phyloP scores from a whole-genome alignment of 2,888 invertebrate genomes.

The Archips xylosteana region DNA sequence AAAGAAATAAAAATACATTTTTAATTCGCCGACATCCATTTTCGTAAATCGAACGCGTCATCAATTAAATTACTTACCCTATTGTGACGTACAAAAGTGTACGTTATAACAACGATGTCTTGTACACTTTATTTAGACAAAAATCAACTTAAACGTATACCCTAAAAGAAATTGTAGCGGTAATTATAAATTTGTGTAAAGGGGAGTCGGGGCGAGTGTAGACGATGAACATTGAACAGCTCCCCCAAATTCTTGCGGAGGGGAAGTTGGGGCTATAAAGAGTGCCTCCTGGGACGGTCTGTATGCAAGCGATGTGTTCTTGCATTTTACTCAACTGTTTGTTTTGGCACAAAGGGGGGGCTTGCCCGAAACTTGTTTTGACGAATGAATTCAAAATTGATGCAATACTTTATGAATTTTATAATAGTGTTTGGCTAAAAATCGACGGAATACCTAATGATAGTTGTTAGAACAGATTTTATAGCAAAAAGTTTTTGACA shows the following conservation, averaged over 20 bases:
- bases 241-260: constrained; percentile 63
- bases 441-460: background rate
- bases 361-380: constrained; percentile 21
- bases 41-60: constrained; percentile 80
- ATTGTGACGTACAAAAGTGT: constrained; percentile 65
- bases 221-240: constrained; percentile 60
- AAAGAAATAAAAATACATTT: constrained; percentile 44
- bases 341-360: constrained; percentile 52
- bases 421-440: constrained; percentile 10
- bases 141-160: background rate
- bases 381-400: constrained; percentile 23
- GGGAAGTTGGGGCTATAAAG: constrained; percentile 55
- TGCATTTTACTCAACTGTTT: constrained; percentile 66
- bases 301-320: constrained; percentile 66
- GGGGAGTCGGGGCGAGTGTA: constrained; percentile 51
- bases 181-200: constrained; percentile 2
- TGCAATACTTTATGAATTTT: constrained; percentile 18
- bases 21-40: constrained; percentile 70
- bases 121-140: background rate
- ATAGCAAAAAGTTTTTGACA: background rate
- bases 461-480: constrained; percentile 17
- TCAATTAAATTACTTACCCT: constrained; percentile 82
- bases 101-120: constrained; percentile 8
- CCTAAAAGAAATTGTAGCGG: background rate
- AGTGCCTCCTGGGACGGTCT: constrained; percentile 63